These are phyloP conservation scores for Leiothrix lutea DNA, from an alignment of 2,113 vertebrate genomes.

Conservation along the genomic window DNA sequence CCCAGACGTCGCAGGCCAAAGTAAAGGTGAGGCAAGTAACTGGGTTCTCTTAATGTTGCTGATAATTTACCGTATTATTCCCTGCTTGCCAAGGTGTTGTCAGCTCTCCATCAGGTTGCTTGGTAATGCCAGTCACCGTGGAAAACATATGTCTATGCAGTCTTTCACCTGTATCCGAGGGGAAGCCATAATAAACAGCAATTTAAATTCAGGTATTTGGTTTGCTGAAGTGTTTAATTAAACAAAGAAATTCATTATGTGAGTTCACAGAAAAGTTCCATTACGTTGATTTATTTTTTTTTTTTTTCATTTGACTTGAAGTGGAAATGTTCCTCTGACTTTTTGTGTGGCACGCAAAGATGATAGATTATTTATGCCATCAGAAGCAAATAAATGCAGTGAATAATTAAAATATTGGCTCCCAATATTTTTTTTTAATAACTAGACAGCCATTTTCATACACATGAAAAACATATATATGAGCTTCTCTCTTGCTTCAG, in stretches of 20 bases:
- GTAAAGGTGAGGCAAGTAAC: not conserved
- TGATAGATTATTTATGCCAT: not conserved
- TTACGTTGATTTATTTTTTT: not conserved
- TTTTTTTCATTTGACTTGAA: not conserved
- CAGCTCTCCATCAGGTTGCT: constrained; percentile 1
- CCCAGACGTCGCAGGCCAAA: not conserved
- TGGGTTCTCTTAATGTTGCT: not conserved
- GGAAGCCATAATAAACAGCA: not conserved
- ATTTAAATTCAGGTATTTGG: constrained; percentile 27
- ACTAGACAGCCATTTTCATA: not conserved
- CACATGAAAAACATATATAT: not conserved
- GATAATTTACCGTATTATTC: not conserved
- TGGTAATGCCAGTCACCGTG: not conserved
- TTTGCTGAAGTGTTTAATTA: constrained; percentile 55
- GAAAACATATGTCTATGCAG: not conserved
- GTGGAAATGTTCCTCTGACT: not conserved
- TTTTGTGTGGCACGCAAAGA: not conserved
- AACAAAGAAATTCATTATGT: constrained; percentile 32
- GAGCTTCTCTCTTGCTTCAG: not conserved
- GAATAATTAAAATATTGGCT: not conserved
- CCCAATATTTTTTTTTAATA: not conserved
- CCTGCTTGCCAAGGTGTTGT: not conserved
- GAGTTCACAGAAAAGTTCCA: not conserved
- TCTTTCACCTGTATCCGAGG: not conserved
- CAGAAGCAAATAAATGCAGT: not conserved